Conservation (phyloP, 2,888 invertebrate genomes). For the Aradus depressus region DNA sequence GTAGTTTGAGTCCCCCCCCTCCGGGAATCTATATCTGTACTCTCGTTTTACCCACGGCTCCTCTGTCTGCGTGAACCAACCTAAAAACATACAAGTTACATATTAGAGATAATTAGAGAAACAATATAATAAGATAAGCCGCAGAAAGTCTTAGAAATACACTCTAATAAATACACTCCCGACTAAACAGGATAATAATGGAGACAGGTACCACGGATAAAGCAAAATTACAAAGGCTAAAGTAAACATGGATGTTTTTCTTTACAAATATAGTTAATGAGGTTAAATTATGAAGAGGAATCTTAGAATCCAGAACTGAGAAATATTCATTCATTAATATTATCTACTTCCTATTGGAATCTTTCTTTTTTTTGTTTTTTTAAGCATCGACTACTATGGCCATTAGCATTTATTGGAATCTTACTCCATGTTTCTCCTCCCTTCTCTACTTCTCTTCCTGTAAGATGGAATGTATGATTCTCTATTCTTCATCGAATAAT, state of each 20-base stretch:
- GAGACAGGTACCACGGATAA: background rate
- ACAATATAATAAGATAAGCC: slow-evolving; percentile 3
- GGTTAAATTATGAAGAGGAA: too few species aligned
- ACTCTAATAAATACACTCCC: too few species aligned
- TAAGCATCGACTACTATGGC: background rate
- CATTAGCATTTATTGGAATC: too few species aligned
- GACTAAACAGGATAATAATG: too few species aligned
- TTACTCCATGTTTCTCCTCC: too few species aligned
- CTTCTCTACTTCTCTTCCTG: too few species aligned
- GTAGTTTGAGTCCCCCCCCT: slow-evolving; percentile 53
- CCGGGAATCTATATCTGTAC: slow-evolving; percentile 63
- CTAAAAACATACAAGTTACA: slow-evolving; percentile 38
- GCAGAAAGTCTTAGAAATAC: background rate
- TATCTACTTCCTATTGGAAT: too few species aligned
- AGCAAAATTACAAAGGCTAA: background rate
- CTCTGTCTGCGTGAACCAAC: slow-evolving; percentile 74
- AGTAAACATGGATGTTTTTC: background rate
- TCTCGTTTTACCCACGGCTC: slow-evolving; percentile 63
- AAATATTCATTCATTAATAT: too few species aligned
- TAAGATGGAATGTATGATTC: too few species aligned
- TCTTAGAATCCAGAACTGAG: too few species aligned
- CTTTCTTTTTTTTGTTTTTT: too few species aligned
- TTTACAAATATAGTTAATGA: background rate
- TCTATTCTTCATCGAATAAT: too few species aligned
- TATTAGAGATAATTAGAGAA: background rate